Percentiles rank a stretch among this genome's conserved stretches.
phyloP scores from a whole-genome alignment of 2,113 vertebrate genomes.

The Varanus komodoensis region DNA sequence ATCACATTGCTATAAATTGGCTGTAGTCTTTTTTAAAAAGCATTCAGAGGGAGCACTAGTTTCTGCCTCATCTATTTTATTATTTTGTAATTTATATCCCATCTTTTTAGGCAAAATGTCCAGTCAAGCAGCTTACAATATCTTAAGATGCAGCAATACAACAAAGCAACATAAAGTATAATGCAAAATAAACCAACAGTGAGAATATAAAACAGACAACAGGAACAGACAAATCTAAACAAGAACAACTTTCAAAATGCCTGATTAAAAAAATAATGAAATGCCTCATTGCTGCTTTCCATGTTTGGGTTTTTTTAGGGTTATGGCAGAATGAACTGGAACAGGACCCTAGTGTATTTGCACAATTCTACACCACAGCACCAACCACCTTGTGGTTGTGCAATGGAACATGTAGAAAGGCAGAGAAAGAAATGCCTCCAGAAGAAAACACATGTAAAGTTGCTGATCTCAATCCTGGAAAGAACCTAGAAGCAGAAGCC shows the following conservation, averaged over 20 bases:
- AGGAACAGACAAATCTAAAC: not conserved
- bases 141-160: not conserved
- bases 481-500: too few relatives aligned
- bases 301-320: not conserved
- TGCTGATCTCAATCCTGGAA: too few relatives aligned
- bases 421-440: too few relatives aligned
- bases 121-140: not conserved
- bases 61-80: constrained; percentile 39
- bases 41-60: constrained; percentile 43
- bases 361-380: too few relatives aligned
- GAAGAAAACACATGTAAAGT: too few relatives aligned
- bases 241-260: not conserved
- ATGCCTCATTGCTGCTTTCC: not conserved
- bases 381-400: too few relatives aligned
- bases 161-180: not conserved
- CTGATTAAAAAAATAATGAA: not conserved
- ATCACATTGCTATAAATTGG: constrained; percentile 76
- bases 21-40: constrained; percentile 66
- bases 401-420: too few relatives aligned
- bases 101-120: not conserved
- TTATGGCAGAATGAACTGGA: too few relatives aligned
- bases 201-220: not conserved
- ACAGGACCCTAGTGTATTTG: too few relatives aligned
- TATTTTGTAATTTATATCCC: not conserved
- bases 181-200: not conserved